Evolutionary conservation across 2,113 vertebrate species (phyloP).

Genomic region (Amblyopsis rosae): DNA sequence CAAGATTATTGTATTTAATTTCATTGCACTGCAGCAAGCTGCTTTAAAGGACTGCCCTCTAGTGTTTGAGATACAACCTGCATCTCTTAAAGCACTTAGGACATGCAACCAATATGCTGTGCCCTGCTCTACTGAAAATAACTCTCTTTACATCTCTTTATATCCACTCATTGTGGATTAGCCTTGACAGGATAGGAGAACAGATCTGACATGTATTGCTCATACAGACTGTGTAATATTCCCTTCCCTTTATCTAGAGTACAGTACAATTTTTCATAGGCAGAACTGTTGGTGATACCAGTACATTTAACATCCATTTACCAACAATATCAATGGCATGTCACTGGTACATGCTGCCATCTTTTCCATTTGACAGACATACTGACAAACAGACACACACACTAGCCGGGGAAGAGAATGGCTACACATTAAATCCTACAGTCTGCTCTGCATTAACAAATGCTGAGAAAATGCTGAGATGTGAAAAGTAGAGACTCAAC

Average conservation of each 20-base stretch:
- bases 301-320: conserved; percentile 74
- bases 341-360: conserved; percentile 78
- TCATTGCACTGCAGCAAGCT: not conserved
- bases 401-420: conserved; percentile 56
- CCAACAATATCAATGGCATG: conserved; percentile 72
- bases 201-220: conserved; percentile 73
- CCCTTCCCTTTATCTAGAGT: conserved; percentile 66
- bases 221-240: conserved; percentile 72
- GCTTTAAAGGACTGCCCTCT: conserved; percentile 51
- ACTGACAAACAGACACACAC: conserved; percentile 2
- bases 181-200: conserved; percentile 50
- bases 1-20: not conserved
- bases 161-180: conserved; percentile 66
- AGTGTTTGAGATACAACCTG: conserved; percentile 46
- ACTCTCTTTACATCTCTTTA: conserved; percentile 73
- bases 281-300: conserved; percentile 58
- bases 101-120: conserved; percentile 22
- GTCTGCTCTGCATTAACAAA: conserved; percentile 63
- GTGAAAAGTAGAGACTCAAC: conserved; percentile 65
- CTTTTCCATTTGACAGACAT: conserved; percentile 70
- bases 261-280: conserved; percentile 75
- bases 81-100: conserved; percentile 25
- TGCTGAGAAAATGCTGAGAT: conserved; percentile 60
- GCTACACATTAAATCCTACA: conserved; percentile 73
- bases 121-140: conserved; percentile 53